These are phyloP conservation scores for Dascyllus trimaculatus DNA, from an alignment of 2,113 vertebrate genomes.

Conservation along the genomic window DNA sequence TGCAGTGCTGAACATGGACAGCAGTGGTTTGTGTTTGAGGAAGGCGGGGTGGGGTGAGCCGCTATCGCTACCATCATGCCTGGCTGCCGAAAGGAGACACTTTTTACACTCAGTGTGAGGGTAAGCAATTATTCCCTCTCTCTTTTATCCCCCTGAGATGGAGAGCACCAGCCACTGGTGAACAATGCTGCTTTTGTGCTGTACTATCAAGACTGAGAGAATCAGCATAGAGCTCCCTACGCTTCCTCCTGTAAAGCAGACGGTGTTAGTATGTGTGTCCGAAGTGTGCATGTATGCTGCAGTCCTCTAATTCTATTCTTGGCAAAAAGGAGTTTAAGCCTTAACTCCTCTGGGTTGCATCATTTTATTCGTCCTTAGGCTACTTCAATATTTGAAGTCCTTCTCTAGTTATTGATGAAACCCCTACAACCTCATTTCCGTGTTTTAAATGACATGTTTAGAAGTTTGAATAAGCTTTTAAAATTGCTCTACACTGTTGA, in stretches of 20 bases:
- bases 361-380: not conserved
- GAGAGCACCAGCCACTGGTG: constrained; percentile 32
- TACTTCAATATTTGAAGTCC: no score
- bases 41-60: not conserved
- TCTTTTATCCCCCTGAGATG: constrained; percentile 48
- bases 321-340: no score
- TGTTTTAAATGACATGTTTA: no score
- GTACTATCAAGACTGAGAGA: constrained; percentile 42
- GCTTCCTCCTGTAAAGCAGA: not conserved
- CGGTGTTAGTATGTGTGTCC: not conserved
- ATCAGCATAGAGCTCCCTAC: constrained; percentile 17
- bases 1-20: constrained; percentile 25
- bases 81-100: constrained; percentile 49
- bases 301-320: not conserved
- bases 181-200: constrained; percentile 62
- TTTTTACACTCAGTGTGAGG: constrained; percentile 51
- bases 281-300: no score
- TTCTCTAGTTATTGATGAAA: no score
- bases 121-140: constrained; percentile 67
- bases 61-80: constrained; percentile 40
- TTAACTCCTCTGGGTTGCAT: not conserved
- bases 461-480: no score
- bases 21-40: constrained; percentile 21
- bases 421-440: no score
- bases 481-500: no score